Conservation (phyloP, 2,888 invertebrate genomes). For the Metalampra italica region DNA sequence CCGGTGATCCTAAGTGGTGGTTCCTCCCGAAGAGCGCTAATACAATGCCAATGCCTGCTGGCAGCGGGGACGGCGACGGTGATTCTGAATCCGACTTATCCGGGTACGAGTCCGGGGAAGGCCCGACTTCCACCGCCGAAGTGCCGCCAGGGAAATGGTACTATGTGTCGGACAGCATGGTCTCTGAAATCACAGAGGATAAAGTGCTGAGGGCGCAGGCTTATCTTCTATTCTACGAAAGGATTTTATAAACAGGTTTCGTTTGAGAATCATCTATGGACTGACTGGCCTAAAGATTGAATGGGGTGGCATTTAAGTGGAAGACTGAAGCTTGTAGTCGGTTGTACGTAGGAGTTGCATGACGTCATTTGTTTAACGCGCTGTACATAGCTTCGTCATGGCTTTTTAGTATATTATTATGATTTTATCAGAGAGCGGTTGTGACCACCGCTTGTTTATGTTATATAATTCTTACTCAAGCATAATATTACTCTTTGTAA, state of each 20-base stretch:
- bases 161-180: constrained; percentile 94
- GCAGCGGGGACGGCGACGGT: constrained; percentile 54
- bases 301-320: constrained; percentile 58
- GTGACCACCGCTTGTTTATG: constrained; percentile 1
- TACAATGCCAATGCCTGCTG: constrained; percentile 63
- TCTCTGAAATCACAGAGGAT: constrained; percentile 88
- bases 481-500: constrained; percentile 12
- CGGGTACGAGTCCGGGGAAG: constrained; percentile 75
- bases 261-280: constrained; percentile 1
- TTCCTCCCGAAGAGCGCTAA: constrained; percentile 83
- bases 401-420: constrained; percentile 6
- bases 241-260: constrained; percentile 82
- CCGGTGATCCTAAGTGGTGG: constrained; percentile 84
- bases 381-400: constrained; percentile 50
- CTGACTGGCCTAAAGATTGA: constrained; percentile 30
- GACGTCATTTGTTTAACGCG: constrained; percentile 25
- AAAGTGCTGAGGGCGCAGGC: constrained; percentile 92
- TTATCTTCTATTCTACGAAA: constrained; percentile 97
- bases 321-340: constrained; percentile 51
- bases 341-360: constrained; percentile 27
- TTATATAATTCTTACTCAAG: constrained; percentile 6
- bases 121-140: constrained; percentile 43
- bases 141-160: constrained; percentile 91
- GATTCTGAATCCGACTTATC: constrained; percentile 79
- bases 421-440: constrained; percentile 2